phyloP scores from a whole-genome alignment of 2,888 invertebrate genomes.

The Leptinotarsa juncta region DNA sequence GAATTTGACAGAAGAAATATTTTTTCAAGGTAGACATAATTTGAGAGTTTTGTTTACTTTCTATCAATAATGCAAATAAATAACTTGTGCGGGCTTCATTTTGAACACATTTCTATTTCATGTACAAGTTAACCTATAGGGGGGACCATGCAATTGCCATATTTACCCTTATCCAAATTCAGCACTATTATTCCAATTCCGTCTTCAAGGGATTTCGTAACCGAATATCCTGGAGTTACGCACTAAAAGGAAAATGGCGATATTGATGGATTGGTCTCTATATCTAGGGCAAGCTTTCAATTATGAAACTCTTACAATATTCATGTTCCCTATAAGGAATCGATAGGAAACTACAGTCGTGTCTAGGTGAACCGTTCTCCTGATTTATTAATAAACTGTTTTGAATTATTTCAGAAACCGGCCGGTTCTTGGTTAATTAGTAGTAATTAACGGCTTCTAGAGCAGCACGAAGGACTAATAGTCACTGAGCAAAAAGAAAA shows the following conservation, averaged over 20 bases:
- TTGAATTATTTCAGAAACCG: slow-evolving; percentile 47
- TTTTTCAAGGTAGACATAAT: no score
- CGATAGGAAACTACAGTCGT: slow-evolving; percentile 42
- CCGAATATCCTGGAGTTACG: background rate
- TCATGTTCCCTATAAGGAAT: slow-evolving; percentile 46
- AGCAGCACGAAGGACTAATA: slow-evolving; percentile 30
- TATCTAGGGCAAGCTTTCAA: slow-evolving; percentile 45
- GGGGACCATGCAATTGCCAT: background rate
- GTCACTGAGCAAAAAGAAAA: slow-evolving; percentile 13
- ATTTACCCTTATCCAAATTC: background rate
- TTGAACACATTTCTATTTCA: no score
- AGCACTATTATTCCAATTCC: background rate
- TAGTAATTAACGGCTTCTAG: slow-evolving; percentile 48
- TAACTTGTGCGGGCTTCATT: no score
- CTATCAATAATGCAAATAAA: no score
- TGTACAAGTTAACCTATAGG: no score
- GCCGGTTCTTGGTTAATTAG: slow-evolving; percentile 45
- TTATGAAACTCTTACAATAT: slow-evolving; percentile 45
- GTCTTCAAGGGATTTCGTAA: background rate
- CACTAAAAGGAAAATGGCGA: slow-evolving; percentile 33
- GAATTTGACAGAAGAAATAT: no score
- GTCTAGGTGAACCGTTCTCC: slow-evolving; percentile 40
- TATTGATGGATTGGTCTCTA: slow-evolving; percentile 44
- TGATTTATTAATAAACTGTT: slow-evolving; percentile 50
- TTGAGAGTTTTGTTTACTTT: no score